These are phyloP conservation scores for Coryphaenoides rupestris DNA, from an alignment of 2,113 vertebrate genomes.

Conservation along the genomic window DNA sequence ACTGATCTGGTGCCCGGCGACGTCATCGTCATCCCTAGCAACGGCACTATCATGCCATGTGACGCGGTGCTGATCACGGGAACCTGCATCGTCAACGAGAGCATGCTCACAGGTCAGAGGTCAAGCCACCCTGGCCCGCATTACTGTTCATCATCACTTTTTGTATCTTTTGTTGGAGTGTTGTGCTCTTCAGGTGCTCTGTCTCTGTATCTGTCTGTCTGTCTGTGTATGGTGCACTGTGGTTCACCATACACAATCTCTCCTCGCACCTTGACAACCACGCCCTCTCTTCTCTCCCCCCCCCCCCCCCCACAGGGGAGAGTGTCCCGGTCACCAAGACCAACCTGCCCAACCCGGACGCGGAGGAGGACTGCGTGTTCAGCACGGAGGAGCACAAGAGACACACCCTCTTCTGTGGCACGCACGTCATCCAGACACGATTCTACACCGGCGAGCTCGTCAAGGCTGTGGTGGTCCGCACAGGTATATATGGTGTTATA, in stretches of 20 bases:
- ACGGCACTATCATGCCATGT: conserved; percentile 95
- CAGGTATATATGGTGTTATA: conserved; percentile 75
- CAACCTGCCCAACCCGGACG: conserved; percentile 85
- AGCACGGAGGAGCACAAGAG: conserved; percentile 85
- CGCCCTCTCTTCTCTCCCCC: background rate
- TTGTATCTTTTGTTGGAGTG: too few relatives aligned
- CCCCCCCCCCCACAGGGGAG: conserved; percentile 75
- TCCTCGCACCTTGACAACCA: background rate
- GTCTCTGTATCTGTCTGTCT: too few relatives aligned
- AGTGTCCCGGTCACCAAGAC: conserved; percentile 98
- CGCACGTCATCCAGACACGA: conserved; percentile 92
- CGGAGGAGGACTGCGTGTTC: conserved; percentile 73
- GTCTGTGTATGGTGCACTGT: too few relatives aligned
- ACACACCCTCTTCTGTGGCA: conserved; percentile 96
- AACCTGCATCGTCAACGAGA: conserved; percentile 98
- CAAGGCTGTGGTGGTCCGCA: conserved; percentile 91
- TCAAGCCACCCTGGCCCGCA: too few relatives aligned
- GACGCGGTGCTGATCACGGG: conserved; percentile 92
- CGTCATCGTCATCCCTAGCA: conserved; percentile 88
- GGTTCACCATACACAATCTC: too few relatives aligned
- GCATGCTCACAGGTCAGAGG: conserved; percentile 93
- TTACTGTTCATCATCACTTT: too few relatives aligned
- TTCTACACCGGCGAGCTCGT: conserved; percentile 95
- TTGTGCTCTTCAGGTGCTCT: too few relatives aligned
- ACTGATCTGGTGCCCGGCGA: conserved; percentile 95